Base-by-base conservation (phyloP, 2,113 vertebrate species). In the Holacanthus passer region DNA sequence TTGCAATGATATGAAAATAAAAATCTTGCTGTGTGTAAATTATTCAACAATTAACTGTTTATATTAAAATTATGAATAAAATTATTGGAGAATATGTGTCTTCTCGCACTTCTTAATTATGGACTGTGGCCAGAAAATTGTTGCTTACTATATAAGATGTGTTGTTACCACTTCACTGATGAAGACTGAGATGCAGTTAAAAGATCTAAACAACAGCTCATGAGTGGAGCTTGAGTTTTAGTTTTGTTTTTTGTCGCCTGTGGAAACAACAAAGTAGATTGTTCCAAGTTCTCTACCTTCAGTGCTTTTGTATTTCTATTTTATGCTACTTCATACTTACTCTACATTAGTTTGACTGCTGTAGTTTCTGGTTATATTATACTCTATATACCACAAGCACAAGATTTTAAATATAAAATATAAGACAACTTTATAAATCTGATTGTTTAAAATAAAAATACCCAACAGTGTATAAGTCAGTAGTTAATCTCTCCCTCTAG, bases 31-130 rank as follows among this genome's bases (percentile, higher is more conserved):
- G 96, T 97, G 97, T 98, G 97, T 98, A 96, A 97, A 96, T 96
- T 97, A 96, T 96, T 96, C 96, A 97, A 96, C 95, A 96, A 98
- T 97, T 96, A 97, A 96, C 95, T 98, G 97, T 99, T 98, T 97
- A 96, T 99, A 98, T 97, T 95, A 97, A 97, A 98, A 96, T 96
- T 96, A 95, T 95, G 95, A 99, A 98, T 97, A 96, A 97, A 98
- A 93, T 95, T 95, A 96, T 96, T 96, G 93, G 89, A 94, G 91
- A 96, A 93, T 88, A 89, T 39, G 39, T 43, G 56, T 88, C 55
- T 77, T 55, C 22, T 80, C 68, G 16, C 71, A 68, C 59, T 90
- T 79, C 29, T 79, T 85, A 32, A 86, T 45, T 55, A 1, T 68
- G 14, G 4, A 19, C n/a, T 16, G 14, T 62, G 43, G 31, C 43